phyloP scores from a whole-genome alignment of 2,888 invertebrate species.

The Acanthosepion pharaonis region DNA sequence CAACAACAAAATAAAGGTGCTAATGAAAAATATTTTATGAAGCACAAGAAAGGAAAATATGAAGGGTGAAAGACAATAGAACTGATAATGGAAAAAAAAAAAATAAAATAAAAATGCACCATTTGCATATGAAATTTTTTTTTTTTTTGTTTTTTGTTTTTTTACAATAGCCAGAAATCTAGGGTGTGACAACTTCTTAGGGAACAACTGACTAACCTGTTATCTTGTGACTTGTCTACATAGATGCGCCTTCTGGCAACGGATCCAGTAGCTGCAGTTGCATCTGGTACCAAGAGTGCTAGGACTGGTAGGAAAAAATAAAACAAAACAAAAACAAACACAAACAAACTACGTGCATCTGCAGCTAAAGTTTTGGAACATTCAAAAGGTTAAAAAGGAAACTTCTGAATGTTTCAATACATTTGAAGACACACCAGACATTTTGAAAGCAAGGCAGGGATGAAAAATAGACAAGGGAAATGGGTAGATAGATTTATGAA shows the following conservation, averaged over 20 bases:
- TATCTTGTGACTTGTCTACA: constrained; percentile 11
- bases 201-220: constrained; percentile 23
- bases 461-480: not conserved
- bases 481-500: not conserved
- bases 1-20: not conserved
- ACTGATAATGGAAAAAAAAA: not conserved
- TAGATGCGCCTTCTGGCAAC: constrained; percentile 16
- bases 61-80: not conserved
- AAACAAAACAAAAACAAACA: not conserved
- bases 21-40: not conserved
- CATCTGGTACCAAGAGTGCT: not conserved
- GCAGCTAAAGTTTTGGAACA: not conserved
- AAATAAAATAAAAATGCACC: not conserved
- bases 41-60: not conserved
- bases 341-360: not conserved
- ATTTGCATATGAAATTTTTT: not conserved
- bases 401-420: not conserved
- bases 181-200: not conserved
- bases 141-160: not conserved
- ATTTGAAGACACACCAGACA: not conserved
- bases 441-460: not conserved
- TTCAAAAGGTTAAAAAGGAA: not conserved
- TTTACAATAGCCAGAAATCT: not conserved
- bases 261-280: constrained; percentile 20
- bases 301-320: not conserved